Base-by-base conservation (phyloP, 2,113 vertebrate genomes). In the Peucedramus taeniatus region DNA sequence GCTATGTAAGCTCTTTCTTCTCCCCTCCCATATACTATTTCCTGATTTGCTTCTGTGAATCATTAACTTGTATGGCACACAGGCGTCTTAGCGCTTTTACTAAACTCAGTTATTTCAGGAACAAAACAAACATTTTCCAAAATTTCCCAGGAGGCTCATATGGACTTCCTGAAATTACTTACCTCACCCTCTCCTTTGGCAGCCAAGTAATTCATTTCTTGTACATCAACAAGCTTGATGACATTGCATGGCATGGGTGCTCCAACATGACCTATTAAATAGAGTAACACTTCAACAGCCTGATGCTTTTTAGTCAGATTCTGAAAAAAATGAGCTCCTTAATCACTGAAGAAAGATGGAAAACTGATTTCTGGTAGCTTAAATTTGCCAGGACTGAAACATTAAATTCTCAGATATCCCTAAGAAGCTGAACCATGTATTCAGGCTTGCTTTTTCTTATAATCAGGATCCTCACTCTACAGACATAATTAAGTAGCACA, bases 151-250 rank as follows among this genome's bases (percentile, higher is more conserved):
- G 44, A 76, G 15, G 49, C 21, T 80, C 6, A 22, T 13, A 21
- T 9, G 49, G 70, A 61, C 47, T n/a, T 70, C 68, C 9, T 59
- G 50, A 65, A 80, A 26, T 60, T 35, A 90, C 98, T 98, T 93
- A 99, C 99, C 98, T 99, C 99, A 37, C 99, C 99, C 90, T 99
- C 99, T 21, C 99, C 99, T 66, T 98, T 99, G 80, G 97, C 97
- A 90, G 99, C 98, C 66, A 98, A 96, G 91, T 99, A 99, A 97
- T 99, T 99, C 99, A 99, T 99, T 84, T 99, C 99, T 91, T 98
- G 95, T 57, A 99, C 99, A 90, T 99, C 99, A 75, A 99, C 97
- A 89, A 99, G 97, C 96, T 99, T 99, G 68, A 99, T 16, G 21
- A 85, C 8, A 83, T 97, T 99, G 96, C 99, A 99, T 69, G 99